Conservation (phyloP, 2,888 invertebrate genomes). For the Euplagia quadripunctaria region DNA sequence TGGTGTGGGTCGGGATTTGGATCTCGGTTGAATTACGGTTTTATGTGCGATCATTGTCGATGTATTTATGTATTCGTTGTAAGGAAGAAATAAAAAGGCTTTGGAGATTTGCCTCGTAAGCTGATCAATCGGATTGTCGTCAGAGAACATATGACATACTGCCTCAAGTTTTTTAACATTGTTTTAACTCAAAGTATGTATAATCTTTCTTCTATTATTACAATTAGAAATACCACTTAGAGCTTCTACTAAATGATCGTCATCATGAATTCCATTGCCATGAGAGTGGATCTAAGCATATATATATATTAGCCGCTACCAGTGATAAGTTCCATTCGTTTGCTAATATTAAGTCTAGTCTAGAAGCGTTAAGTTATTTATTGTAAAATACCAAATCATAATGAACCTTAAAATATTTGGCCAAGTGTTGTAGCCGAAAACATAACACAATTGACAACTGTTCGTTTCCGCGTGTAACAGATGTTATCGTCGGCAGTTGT, state of each 20-base stretch:
- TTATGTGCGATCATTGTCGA: slow-evolving; percentile 52
- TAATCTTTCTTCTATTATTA: background rate
- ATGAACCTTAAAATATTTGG: slow-evolving; percentile 35
- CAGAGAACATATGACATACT: background rate
- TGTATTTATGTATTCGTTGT: slow-evolving; percentile 46
- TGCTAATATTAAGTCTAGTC: background rate
- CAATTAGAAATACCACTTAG: background rate
- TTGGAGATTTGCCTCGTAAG: slow-evolving; percentile 36
- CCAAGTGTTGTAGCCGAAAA: slow-evolving; percentile 45
- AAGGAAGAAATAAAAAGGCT: slow-evolving; percentile 46
- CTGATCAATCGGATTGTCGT: slow-evolving; percentile 13
- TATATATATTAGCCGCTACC: background rate
- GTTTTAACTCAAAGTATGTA: background rate
- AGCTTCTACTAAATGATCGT: background rate
- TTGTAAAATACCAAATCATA: background rate
- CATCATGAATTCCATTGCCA: background rate
- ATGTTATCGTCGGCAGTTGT: slow-evolving; percentile 46
- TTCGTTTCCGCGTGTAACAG: slow-evolving; percentile 50
- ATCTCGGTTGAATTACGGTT: slow-evolving; percentile 49
- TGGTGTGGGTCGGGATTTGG: slow-evolving; percentile 45
- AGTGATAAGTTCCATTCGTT: background rate
- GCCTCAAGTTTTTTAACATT: background rate
- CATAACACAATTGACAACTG: slow-evolving; percentile 45
- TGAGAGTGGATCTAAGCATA: background rate
- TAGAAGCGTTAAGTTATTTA: background rate